phyloP scores from a whole-genome alignment of 2,797 vertebrate species.

The Rachycentron canadum region DNA sequence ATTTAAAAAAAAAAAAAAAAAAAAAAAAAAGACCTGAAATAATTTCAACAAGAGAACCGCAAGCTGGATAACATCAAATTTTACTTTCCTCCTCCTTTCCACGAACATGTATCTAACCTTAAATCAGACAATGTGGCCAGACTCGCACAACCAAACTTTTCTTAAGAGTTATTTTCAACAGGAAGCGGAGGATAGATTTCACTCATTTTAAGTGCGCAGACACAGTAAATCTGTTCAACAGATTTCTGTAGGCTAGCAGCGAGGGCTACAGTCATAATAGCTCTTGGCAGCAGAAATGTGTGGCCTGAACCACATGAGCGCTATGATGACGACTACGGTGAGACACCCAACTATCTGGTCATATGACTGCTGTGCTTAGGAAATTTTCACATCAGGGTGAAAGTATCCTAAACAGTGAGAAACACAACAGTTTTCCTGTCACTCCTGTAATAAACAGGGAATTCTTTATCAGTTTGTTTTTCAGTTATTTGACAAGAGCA shows the following conservation, averaged over 20 bases:
- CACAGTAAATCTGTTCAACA: slow-evolving; percentile 62
- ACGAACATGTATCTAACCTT: slow-evolving; percentile 23
- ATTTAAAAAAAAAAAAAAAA: slow-evolving; percentile 33
- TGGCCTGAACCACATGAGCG: slow-evolving; percentile 57
- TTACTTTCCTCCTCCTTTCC: slow-evolving; percentile 21
- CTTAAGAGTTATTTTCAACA: slow-evolving; percentile 51
- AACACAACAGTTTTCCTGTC: slow-evolving; percentile 36
- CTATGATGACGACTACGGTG: slow-evolving; percentile 10
- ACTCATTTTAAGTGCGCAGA: slow-evolving; percentile 48
- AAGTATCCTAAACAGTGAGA: slow-evolving; percentile 21
- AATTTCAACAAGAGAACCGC: neutral
- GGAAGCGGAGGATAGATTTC: slow-evolving; percentile 66
- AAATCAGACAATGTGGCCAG: slow-evolving; percentile 17
- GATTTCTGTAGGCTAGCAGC: slow-evolving; percentile 60
- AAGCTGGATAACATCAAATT: slow-evolving; percentile 21
- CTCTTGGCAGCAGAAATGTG: slow-evolving; percentile 49
- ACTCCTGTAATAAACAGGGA: slow-evolving; percentile 10
- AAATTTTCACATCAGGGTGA: slow-evolving; percentile 25
- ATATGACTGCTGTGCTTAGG: slow-evolving; percentile 31
- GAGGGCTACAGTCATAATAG: slow-evolving; percentile 40
- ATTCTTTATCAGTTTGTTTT: slow-evolving; percentile 38
- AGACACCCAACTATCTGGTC: slow-evolving; percentile 51
- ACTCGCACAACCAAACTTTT: slow-evolving; percentile 22
- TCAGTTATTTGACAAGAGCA: slow-evolving; percentile 45
- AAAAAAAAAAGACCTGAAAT: slow-evolving; percentile 9